Evolutionary conservation across 1,140 invertebrate species (phyloP), one percentile per base, ranked within the genome.

Genomic region (Cotesia glomerata): DNA sequence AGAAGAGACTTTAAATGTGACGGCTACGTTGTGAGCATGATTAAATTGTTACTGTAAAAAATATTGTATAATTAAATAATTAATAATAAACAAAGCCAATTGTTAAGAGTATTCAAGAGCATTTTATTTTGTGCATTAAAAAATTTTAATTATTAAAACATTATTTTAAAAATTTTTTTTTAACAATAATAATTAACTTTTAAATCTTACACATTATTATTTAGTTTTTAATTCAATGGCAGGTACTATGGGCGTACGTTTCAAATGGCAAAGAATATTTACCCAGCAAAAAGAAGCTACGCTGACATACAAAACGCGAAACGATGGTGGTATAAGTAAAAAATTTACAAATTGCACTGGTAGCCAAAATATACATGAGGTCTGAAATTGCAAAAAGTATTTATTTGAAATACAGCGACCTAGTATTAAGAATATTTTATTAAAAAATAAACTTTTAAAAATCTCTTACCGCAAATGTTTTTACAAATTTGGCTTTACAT

Each of bases 271-370:
- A 1, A 94, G 80, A 72, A 95, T 92, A 77, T 94, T 94, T 16
- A 93, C 92, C 93, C 93, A 95, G 32, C 92, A 84, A 72, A 95
- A 92, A 8, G 92, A 90, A 39, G 90, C 92, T 0, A 90, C 83
- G 1, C 92, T 91, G 26, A 95, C 92, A 77, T 92, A 94, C 0
- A 92, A 89, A 0, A 94, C 92, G 9, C 93, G 85, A 54, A 91
- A 89, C 62, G 89, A 83, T 3, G 92, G 88, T 0, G 92, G 91
- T 35, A 95, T 81, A 34, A 93, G 79, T 16, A 89, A 81, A 83
- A 95, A 95, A 81, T 95, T 95, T 9, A 93, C 79, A 0, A 90
- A 89, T 85, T 95, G 93, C 1, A 90, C 92, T 2, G 94, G 94
- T 11, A 95, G 79, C 94, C 94, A 95, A 79, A 93, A 95, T 45